phyloP scores from a whole-genome alignment of 2,113 vertebrate species.

The Tricholaema leucomelas region DNA sequence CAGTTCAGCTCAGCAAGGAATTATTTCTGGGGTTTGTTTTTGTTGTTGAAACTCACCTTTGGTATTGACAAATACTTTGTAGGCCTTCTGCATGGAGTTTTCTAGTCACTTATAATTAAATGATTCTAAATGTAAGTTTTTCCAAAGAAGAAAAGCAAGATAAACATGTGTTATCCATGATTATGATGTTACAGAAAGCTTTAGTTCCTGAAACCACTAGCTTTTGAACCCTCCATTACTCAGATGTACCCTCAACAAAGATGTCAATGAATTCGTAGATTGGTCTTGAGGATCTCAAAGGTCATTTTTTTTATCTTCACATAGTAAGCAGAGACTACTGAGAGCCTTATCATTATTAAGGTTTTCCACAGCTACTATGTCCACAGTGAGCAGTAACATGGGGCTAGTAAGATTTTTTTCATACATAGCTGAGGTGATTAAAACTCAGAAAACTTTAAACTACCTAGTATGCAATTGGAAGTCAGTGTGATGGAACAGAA shows the following conservation, averaged over 20 bases:
- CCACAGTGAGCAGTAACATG: neutral
- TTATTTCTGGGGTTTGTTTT: too few species aligned
- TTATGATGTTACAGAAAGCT: neutral
- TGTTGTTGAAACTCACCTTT: neutral
- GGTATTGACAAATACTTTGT: neutral
- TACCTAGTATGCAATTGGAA: neutral
- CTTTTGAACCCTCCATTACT: neutral
- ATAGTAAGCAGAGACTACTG: neutral
- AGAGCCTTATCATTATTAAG: neutral
- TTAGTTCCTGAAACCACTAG: neutral
- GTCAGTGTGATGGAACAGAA: neutral
- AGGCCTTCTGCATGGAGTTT: neutral
- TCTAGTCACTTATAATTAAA: neutral
- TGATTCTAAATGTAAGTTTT: neutral
- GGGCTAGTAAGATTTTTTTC: slow-evolving; percentile 1
- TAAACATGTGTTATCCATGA: neutral
- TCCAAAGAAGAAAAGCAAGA: neutral
- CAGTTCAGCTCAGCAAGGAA: neutral
- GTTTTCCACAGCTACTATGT: slow-evolving; percentile 10
- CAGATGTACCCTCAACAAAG: neutral
- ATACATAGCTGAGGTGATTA: neutral
- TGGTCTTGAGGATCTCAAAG: too few species aligned
- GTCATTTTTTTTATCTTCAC: neutral
- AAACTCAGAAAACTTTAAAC: neutral
- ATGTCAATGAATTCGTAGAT: neutral